Base-by-base conservation (phyloP, 1,140 invertebrate species). In the Radopholus similis region DNA sequence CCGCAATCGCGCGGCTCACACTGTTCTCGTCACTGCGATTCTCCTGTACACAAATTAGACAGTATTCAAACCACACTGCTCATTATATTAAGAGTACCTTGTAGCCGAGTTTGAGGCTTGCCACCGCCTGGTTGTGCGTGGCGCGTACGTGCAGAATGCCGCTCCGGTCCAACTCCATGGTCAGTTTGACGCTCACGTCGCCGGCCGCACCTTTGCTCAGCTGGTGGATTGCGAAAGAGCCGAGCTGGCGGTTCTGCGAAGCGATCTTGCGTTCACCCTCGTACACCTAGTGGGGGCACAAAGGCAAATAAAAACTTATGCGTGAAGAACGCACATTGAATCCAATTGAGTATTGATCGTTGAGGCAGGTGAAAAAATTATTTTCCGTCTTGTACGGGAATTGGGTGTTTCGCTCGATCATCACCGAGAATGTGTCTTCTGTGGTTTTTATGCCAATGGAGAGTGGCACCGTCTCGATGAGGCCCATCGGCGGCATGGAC, bases 71-170 rank as follows among this genome's bases (percentile, higher is more conserved):
- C n/a, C n/a, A n/a, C n/a, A n/a, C n/a, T n/a, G n/a, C n/a, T n/a
- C n/a, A n/a, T n/a, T n/a, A n/a, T n/a, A n/a, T n/a, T n/a, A n/a
- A n/a, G n/a, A n/a, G n/a, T n/a, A n/a, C 9, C 9, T 54, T 54
- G 18, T 54, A 54, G 9, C 38, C 18, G 21, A 54, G 38, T 21
- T 54, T 9, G 9, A 54, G 51, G 9, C 18, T 18, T 9, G 9
- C 51, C 9, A 23, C 9, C 9, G 18, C 51, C 40, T 42, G 13
- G 32, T 15, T 26, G 15, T 56, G 54, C 4, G 51, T 23, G 11
- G 51, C 51, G 18, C 18, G 51, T 13, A 30, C 51, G 51, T 54
- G 51, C 51, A 54, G 18, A 54, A 54, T 54, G 11, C 51, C 51
- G 18, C 38, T 54, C 38, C 38, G 21, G 51, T 54, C 51, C 9